These are phyloP conservation scores for Norana najaformis DNA, from an alignment of 2,888 invertebrate genomes.

Conservation along the genomic window DNA sequence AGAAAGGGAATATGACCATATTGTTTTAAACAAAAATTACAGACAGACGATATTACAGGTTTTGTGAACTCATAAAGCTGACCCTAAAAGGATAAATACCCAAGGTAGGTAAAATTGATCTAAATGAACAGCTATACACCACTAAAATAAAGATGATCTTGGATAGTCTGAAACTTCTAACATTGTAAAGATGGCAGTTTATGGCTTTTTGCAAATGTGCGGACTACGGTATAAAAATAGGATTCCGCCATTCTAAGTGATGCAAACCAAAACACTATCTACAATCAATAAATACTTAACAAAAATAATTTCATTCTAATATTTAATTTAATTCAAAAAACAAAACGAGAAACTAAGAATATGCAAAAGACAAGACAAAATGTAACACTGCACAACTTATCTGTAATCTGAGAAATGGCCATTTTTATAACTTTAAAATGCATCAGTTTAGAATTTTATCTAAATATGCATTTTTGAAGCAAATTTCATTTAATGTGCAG, in stretches of 20 bases:
- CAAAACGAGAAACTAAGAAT: not conserved
- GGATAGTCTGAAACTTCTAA: not conserved
- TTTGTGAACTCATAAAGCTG: too few relatives aligned
- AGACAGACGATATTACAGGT: too few relatives aligned
- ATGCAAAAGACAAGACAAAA: not conserved
- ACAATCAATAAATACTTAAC: not conserved
- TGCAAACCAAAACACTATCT: not conserved
- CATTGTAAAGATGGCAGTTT: not conserved
- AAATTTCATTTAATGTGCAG: not conserved
- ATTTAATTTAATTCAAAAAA: not conserved
- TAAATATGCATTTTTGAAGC: not conserved
- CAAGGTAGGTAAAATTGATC: too few relatives aligned
- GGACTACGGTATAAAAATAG: not conserved
- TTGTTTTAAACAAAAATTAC: too few relatives aligned
- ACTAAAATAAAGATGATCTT: not conserved
- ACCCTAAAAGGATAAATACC: too few relatives aligned
- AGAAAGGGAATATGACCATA: too few relatives aligned
- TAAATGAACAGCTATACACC: too few relatives aligned
- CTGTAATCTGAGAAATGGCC: not conserved
- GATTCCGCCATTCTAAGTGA: not conserved
- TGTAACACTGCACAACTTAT: not conserved
- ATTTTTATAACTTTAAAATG: not conserved
- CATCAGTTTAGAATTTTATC: not conserved
- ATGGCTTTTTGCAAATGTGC: not conserved
- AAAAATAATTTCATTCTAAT: not conserved